A percentile compares a stretch with the other conserved stretches of the same genome.
These are phyloP conservation scores for Parnassius mnemosyne DNA, from an alignment of 2,888 invertebrate species.

Conservation along the genomic window DNA sequence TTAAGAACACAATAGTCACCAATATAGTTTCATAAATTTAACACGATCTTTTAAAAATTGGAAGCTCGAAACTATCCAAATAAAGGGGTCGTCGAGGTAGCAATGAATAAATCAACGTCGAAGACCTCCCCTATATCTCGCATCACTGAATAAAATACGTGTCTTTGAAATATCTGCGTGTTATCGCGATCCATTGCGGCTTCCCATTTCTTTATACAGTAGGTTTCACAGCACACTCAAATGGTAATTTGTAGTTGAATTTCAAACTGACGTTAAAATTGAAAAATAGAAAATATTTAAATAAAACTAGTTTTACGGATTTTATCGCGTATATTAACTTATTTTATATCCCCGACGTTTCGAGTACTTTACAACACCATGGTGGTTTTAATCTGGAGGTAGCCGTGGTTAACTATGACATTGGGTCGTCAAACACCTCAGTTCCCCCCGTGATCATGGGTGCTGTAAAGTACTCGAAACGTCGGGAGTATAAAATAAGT, in stretches of 20 bases:
- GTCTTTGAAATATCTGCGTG: slow-evolving; percentile 69
- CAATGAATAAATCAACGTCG: slow-evolving; percentile 66
- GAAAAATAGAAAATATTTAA: no score
- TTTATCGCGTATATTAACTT: no score
- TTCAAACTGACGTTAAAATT: slow-evolving; percentile 2
- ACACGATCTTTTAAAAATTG: not conserved
- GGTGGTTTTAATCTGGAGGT: no score
- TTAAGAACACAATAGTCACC: not conserved
- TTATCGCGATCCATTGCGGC: slow-evolving; percentile 56
- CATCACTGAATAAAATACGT: slow-evolving; percentile 66
- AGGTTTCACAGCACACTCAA: slow-evolving; percentile 28
- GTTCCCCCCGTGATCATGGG: no score
- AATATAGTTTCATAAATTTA: not conserved
- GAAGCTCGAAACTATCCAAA: slow-evolving; percentile 6
- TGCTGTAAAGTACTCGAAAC: no score
- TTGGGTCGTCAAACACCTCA: no score
- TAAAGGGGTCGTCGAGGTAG: slow-evolving; percentile 44
- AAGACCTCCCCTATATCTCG: slow-evolving; percentile 36
- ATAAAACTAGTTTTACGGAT: no score
- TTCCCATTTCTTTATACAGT: slow-evolving; percentile 40
- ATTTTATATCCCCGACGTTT: no score
- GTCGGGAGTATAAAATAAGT: no score
- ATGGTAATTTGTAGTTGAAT: slow-evolving; percentile 7
- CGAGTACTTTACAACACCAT: no score
- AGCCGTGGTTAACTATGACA: no score